Evolutionary conservation across 2,888 invertebrate genomes (phyloP).

Genomic region (Andrena bicolor): DNA sequence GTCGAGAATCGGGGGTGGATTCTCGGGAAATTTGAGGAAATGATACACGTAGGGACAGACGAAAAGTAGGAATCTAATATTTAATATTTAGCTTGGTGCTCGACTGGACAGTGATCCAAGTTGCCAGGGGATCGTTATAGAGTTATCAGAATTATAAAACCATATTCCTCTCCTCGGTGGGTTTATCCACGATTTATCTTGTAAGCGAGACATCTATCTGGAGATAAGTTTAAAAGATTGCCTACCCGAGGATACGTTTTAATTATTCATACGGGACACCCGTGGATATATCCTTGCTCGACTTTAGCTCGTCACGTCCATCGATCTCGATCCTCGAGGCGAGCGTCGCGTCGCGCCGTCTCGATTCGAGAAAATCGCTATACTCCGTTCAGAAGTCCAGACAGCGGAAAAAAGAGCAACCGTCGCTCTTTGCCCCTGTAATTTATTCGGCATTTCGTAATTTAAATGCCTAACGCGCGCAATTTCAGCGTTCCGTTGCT

Average conservation of each 20-base stretch:
- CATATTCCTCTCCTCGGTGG: background rate
- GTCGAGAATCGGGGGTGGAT: background rate
- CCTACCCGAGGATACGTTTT: conserved; percentile 57
- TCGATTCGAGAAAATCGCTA: conserved; percentile 49
- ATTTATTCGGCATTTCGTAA: conserved; percentile 53
- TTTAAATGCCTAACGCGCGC: conserved; percentile 42
- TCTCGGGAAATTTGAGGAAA: background rate
- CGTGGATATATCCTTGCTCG: conserved; percentile 59
- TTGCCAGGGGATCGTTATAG: background rate
- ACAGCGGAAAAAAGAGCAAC: background rate
- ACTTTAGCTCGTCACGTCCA: conserved; percentile 58
- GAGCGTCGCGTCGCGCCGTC: conserved; percentile 30
- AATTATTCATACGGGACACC: conserved; percentile 66
- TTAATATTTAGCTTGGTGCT: background rate
- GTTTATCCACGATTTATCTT: conserved; percentile 51
- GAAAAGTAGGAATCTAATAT: background rate
- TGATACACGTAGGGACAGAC: background rate
- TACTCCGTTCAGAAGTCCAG: conserved; percentile 21
- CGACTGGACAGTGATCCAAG: background rate
- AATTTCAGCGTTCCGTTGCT: conserved; percentile 26
- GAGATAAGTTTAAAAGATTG: conserved; percentile 52
- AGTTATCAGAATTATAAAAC: conserved; percentile 12
- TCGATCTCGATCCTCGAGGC: conserved; percentile 59
- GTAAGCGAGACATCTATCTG: conserved; percentile 45
- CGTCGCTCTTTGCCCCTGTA: conserved; percentile 6